A percentile compares a stretch with the other conserved stretches of the same genome.
phyloP scores from a whole-genome alignment of 1,140 invertebrate species.

The Polypedilum vanderplanki region DNA sequence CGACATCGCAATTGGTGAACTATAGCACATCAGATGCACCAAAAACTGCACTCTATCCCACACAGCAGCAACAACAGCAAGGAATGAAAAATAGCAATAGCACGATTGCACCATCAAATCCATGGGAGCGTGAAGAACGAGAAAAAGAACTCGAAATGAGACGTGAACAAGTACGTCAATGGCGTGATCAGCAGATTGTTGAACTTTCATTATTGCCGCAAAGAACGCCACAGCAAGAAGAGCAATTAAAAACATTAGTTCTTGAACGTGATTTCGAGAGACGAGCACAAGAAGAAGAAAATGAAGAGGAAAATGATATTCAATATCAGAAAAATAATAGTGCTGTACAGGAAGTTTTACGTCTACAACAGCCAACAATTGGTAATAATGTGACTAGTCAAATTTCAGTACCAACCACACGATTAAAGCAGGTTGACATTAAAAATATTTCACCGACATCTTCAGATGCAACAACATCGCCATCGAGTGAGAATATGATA shows the following conservation, averaged over 20 bases:
- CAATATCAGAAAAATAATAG: conserved; percentile 43
- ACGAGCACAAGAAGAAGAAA: conserved; percentile 67
- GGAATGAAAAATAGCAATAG: conserved; percentile 26
- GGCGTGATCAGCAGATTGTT: conserved; percentile 77
- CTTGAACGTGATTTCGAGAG: conserved; percentile 84
- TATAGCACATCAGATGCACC: conserved; percentile 65
- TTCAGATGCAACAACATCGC: neutral
- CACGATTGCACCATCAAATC: conserved; percentile 53
- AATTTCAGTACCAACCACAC: conserved; percentile 41
- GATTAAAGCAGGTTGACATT: conserved; percentile 41
- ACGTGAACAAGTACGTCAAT: conserved; percentile 46
- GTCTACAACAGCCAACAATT: conserved; percentile 33
- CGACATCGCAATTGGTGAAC: conserved; percentile 37
- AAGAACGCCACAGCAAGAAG: conserved; percentile 71
- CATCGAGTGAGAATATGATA: neutral
- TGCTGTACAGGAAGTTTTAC: conserved; percentile 39
- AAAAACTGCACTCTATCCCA: conserved; percentile 63
- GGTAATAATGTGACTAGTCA: conserved; percentile 35
- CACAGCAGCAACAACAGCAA: conserved; percentile 37
- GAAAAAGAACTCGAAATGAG: conserved; percentile 57
- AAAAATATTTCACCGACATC: conserved; percentile 33
- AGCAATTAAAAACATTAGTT: conserved; percentile 73
- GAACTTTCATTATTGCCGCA: conserved; percentile 61
- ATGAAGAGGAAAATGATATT: conserved; percentile 70
- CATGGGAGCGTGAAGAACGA: conserved; percentile 82